Evolutionary conservation across 2,888 invertebrate genomes (phyloP), one percentile per base, ranked within the genome.

Genomic region (Mesorhabditis spiculigera): DNA sequence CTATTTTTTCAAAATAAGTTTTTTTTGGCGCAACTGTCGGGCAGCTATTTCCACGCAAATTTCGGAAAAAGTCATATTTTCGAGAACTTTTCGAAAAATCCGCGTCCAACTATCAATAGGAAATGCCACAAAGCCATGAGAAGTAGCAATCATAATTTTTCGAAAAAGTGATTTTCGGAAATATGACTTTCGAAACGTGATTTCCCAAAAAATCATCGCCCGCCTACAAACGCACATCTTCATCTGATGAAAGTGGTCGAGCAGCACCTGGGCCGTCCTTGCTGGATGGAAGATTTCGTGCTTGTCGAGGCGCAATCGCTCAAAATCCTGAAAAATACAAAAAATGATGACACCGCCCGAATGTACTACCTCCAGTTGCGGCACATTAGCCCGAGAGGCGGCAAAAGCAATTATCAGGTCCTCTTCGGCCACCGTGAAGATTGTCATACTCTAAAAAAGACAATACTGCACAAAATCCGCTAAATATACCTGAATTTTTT

Each of bases 391-490:
- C n/a, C 58, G 8, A 13, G 10, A 10, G 65, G 71, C 45, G 0
- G 91, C 90, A 64, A 95, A 89, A 43, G 91, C 91, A 67, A 91
- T 91, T 28, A 97, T 89, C 28, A 95, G 86, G 72, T 92, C 91
- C 86, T 97, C 95, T 86, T 97, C 97, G 65, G 91, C 91, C 79
- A 91, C 91, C 79, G 94, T 94, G 88, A 92, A 96, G 50, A 95
- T 87, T 0, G 95, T 93, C 86, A 92, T 91, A 72, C 93, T 91
- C 86, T 95, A 93, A 1, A 95, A 91, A 65, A 91, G 90, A 91
- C 73, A 93, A 89, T 86, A 95, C 94, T 43, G 45, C 61, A 42
- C 68, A 58, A 45, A 41, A 5, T 61, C 5, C 4, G 5, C 61
- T 28, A 28, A 5, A 28, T 41, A 13, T 45, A 72, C 74, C 70